Evolutionary conservation across 2,797 vertebrate species (phyloP), one percentile per base, ranked within the genome.

Genomic region (Choloepus didactylus): DNA sequence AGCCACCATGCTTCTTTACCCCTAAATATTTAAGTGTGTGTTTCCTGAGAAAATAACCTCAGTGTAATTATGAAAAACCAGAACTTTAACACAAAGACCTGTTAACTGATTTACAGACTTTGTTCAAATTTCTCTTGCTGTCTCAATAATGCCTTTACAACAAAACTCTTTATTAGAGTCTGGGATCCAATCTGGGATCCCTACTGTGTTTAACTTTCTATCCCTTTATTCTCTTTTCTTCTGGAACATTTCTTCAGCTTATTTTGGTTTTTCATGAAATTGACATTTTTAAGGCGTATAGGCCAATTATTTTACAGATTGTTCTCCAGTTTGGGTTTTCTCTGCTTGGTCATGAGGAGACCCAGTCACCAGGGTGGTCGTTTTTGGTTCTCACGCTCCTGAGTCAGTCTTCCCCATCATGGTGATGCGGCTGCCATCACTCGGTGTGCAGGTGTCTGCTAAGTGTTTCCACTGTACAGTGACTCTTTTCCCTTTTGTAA

Each of bases 111-210:
- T 77, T 27, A 35, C 1, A 75, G 35, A 49, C 8, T 19, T 79
- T 62, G 25, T 49, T 83, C 69, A 35, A 1, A 46, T 87, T 49
- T 94, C 4, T 69, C 44, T 38, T 72, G 15, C 75, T 76, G 27
- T 83, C 62, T 76, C 59, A 82, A 4, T 44, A 56, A 81, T 29
- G 18, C 18, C 12, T 70, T 81, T 73, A 35, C 15, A 75, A 66
- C 27, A 91, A 83, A 70, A 64, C 31, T 41, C 92, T 44, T 85
- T 72, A 79, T 72, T 69, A 51, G 85, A 44, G 19, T 77, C 31
- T 27, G 29, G 56, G n/a, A n/a, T 76, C 60, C 59, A 86, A 2
- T 35, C 9, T 1, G 46, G 54, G 29, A 75, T 67, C 76, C 77
- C n/a, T 11, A 9, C 41, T 56, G 14, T 15, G 60, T 80, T 92